Conservation (phyloP, 2,797 vertebrate species). For the Clarias pachynema region DNA sequence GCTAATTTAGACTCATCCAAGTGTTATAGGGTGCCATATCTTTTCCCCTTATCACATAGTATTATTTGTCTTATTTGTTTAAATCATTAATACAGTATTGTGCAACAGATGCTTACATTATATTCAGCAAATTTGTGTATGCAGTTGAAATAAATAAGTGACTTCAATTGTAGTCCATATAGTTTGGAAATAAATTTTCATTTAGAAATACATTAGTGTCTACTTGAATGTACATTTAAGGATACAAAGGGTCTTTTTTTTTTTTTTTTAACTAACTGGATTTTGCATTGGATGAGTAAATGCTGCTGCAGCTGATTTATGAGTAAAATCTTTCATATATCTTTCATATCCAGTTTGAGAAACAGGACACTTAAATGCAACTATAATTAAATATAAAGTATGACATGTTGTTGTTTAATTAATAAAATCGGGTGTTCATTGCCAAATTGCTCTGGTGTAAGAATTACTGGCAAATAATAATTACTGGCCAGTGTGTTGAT, state of each 20-base stretch:
- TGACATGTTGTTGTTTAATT: background rate
- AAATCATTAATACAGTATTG: background rate
- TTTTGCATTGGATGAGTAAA: background rate
- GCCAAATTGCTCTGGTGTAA: background rate
- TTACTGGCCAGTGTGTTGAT: background rate
- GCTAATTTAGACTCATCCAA: background rate
- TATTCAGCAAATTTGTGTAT: background rate
- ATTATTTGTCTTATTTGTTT: background rate
- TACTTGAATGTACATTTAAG: too few relatives aligned
- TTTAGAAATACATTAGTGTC: background rate
- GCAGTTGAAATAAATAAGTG: background rate
- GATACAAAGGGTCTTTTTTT: background rate
- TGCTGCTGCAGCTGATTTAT: background rate
- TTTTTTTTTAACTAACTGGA: background rate
- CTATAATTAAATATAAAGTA: background rate
- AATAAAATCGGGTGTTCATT: background rate
- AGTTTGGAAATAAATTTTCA: background rate
- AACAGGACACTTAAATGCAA: background rate
- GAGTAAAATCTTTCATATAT: background rate
- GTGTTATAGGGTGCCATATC: background rate
- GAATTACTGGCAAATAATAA: background rate
- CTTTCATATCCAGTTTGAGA: background rate
- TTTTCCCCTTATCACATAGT: background rate
- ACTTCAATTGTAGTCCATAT: background rate
- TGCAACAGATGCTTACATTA: background rate